These are phyloP conservation scores for Lagodon rhomboides DNA, from an alignment of 2,797 vertebrate genomes.

Conservation along the genomic window DNA sequence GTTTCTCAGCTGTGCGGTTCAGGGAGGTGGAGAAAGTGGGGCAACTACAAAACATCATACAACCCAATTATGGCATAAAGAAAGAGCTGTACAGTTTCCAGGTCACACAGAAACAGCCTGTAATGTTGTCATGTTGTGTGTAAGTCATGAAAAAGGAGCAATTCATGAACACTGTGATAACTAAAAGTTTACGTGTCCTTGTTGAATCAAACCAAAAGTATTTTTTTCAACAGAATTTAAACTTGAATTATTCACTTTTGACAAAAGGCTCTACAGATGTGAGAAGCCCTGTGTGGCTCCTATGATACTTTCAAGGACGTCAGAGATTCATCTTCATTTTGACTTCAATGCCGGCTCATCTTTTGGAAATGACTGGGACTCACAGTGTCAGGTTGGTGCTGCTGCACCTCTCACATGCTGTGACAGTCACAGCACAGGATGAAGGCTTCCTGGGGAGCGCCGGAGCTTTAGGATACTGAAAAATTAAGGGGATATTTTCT, in stretches of 20 bases:
- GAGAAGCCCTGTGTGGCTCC: not conserved
- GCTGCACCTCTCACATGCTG: not conserved
- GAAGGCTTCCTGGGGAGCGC: constrained; percentile 5
- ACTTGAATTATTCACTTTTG: not conserved
- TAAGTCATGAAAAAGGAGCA: not conserved
- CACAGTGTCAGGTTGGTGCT: not conserved
- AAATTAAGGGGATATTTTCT: constrained; percentile 31
- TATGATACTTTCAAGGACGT: not conserved
- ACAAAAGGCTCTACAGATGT: not conserved
- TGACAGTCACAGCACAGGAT: constrained; percentile 14
- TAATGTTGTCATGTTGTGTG: too few species aligned
- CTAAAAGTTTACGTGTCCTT: not conserved
- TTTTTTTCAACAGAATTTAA: not conserved
- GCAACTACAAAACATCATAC: not conserved
- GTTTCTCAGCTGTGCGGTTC: not conserved
- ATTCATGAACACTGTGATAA: not conserved
- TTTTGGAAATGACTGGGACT: not conserved
- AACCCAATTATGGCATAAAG: not conserved
- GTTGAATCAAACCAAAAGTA: not conserved
- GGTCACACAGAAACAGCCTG: not conserved
- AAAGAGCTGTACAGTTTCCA: not conserved
- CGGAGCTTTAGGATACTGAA: constrained; percentile 1
- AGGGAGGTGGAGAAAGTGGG: not conserved
- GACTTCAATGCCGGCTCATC: not conserved
- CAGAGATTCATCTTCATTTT: not conserved